phyloP scores from a whole-genome alignment of 2,797 vertebrate genomes.

The Morus bassanus region DNA sequence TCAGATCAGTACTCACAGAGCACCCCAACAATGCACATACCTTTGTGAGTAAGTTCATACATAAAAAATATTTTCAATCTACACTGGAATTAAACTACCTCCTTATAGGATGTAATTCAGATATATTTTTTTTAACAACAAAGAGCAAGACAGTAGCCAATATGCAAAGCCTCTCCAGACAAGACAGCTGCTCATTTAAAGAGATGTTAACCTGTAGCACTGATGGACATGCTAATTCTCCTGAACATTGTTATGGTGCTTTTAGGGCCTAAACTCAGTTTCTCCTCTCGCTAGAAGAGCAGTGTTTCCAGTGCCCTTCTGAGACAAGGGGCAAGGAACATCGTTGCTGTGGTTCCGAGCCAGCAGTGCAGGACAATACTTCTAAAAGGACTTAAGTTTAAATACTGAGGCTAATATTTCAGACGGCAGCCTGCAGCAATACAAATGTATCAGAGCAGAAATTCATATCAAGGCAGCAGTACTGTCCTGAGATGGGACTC shows the following conservation, averaged over 20 bases:
- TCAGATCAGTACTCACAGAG: not conserved
- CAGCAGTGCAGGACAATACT: not conserved
- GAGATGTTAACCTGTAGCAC: not conserved
- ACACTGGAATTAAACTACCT: not conserved
- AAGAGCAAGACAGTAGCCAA: not conserved
- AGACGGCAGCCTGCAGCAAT: not conserved
- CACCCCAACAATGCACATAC: not conserved
- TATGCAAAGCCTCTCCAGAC: not conserved
- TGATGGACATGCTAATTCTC: not conserved
- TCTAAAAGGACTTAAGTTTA: not conserved
- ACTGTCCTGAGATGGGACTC: not conserved
- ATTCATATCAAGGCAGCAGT: not conserved
- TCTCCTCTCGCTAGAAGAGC: accelerated
- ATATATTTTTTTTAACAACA: not conserved
- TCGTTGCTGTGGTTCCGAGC: not conserved
- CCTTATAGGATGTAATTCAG: not conserved
- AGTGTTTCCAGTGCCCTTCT: not conserved
- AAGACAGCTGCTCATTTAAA: not conserved
- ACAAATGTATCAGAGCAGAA: not conserved
- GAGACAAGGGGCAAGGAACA: not conserved
- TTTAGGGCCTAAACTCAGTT: not conserved
- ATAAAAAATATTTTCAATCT: not conserved
- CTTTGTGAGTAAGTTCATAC: not conserved
- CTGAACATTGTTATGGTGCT: not conserved
- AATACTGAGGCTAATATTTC: not conserved